Base-by-base conservation (phyloP, 2,888 invertebrate species). In the Spicauda simplicius region DNA sequence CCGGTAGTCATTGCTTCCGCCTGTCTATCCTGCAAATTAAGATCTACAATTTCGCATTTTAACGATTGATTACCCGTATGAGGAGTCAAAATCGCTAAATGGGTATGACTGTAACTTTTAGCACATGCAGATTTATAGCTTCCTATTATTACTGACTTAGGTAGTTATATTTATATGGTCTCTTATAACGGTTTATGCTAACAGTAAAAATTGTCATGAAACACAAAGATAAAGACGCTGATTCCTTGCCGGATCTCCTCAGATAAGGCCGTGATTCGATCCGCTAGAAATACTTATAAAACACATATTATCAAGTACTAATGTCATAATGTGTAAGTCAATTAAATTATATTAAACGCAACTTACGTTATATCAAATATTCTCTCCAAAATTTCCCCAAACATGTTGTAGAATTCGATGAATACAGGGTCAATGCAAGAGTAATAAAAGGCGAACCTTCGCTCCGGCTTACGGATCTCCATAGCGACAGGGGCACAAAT, bases 381-480 rank as follows among this genome's bases (percentile, higher is more conserved):
- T 25, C n/a, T 19, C 2, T 59, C 48, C 59, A 59, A 59, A 59
- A n/a, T 20, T 25, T 59, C n/a, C 2, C 25, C 48, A n/a, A 16
- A 4, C n/a, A 48, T 45, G 20, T 8, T 30, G 12, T 59, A 48
- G 10, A 48, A 48, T 2, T 45, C 20, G 14, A 16, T 25, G 3
- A 59, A 20, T 8, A 25, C 59, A n/a, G n/a, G 25, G 25, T 16
- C 59, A 11, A 30, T 11, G 45, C 25, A 30, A 12, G 16, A 45
- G n/a, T n/a, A 48, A 10, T 20, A 16, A 16, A n/a, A 11, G 16
- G 48, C 59, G 48, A 59, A 48, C 16, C 59, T 59, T 45, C 48
- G 25, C 16, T 3, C 1, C 6, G 59, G 59, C 59, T 59, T 59
- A n/a, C 10, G 7, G 48, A 59, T 20, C 7, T 59, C 59, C 59